Evolutionary conservation across 2,797 vertebrate species (phyloP).

Genomic region (Rousettus madagascariensis): DNA sequence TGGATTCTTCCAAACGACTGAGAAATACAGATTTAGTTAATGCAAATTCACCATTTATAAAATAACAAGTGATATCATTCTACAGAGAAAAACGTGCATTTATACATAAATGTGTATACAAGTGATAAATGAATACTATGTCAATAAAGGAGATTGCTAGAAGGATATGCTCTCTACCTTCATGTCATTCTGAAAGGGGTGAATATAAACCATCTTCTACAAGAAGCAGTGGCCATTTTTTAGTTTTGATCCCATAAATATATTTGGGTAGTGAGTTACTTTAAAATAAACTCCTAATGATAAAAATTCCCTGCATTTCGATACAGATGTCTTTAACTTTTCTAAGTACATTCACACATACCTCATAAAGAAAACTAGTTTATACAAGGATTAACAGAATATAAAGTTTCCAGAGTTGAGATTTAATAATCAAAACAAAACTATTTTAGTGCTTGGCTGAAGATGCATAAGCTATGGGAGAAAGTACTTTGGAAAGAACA

Average conservation of each 20-base stretch:
- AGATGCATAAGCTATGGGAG: background rate
- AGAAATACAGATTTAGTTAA: background rate
- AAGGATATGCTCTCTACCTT: background rate
- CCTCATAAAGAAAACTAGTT: slow-evolving; percentile 61
- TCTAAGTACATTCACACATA: slow-evolving; percentile 28
- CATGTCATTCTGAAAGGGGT: background rate
- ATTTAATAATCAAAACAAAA: slow-evolving; percentile 70
- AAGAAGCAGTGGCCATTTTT: background rate
- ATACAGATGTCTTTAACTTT: slow-evolving; percentile 55
- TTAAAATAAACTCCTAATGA: slow-evolving; percentile 53
- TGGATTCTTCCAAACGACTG: background rate
- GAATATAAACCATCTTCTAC: background rate
- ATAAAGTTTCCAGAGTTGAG: slow-evolving; percentile 63
- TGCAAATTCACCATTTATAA: slow-evolving; percentile 4
- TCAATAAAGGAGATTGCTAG: background rate
- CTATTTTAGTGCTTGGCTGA: slow-evolving; percentile 18
- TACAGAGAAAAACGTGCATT: background rate
- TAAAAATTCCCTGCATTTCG: slow-evolving; percentile 51
- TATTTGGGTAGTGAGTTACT: slow-evolving; percentile 37
- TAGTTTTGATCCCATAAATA: slow-evolving; percentile 5
- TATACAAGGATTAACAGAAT: slow-evolving; percentile 69
- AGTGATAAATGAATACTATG: background rate
- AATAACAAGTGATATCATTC: slow-evolving; percentile 1
- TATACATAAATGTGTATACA: background rate
- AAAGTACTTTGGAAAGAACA: background rate